These are phyloP conservation scores for Anneissia japonica DNA, from an alignment of 35 echinoderm and acorn worm species.

Conservation along the genomic window DNA sequence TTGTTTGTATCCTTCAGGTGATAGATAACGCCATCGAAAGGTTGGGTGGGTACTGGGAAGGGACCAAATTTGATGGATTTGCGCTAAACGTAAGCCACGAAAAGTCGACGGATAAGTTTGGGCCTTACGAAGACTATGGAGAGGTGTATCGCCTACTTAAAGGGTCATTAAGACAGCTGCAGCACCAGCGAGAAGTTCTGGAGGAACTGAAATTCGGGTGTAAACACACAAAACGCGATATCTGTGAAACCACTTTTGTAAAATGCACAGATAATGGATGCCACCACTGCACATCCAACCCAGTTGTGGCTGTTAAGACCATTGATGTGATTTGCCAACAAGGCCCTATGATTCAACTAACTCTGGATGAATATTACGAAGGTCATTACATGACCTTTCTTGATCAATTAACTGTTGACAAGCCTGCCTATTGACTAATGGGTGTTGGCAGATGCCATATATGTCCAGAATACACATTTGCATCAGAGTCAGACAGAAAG, in stretches of 20 bases:
- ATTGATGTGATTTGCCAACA: no score
- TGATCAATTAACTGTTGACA: no score
- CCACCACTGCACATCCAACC: not conserved
- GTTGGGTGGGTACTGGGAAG: constrained; percentile 10
- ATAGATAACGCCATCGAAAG: not conserved
- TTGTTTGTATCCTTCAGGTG: no score
- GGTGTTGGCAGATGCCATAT: no score
- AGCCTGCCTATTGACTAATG: not conserved
- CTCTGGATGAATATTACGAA: no score
- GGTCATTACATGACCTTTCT: no score
- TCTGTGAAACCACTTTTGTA: not conserved
- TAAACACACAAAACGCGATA: not conserved
- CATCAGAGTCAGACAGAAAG: no score
- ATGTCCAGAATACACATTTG: no score
- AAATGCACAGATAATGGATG: constrained; percentile 1
- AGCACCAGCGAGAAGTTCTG: not conserved
- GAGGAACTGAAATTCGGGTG: constrained; percentile 9
- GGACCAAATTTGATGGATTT: not conserved
- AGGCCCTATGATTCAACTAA: no score
- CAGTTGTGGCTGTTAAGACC: no score
- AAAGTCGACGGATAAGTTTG: not conserved
- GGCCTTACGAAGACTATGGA: not conserved
- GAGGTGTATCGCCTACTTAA: not conserved
- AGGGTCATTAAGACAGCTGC: not conserved
- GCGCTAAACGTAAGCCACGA: not conserved